Conservation (phyloP, 2,888 invertebrate species). For the Microplitis manilae region DNA sequence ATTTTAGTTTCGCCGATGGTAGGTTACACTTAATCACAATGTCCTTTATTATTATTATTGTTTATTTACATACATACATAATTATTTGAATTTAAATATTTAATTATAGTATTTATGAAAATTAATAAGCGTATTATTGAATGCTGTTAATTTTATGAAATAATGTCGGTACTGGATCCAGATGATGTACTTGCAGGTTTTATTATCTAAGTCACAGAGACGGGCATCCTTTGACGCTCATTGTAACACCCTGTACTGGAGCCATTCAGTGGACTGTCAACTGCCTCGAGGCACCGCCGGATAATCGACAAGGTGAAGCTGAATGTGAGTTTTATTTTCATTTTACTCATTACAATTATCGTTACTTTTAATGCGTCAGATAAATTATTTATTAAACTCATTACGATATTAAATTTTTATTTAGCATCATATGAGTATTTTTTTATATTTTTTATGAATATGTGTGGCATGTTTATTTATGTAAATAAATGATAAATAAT, state of each 20-base stretch:
- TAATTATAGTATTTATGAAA: neutral
- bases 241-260: constrained; percentile 69
- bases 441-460: too few relatives aligned
- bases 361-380: neutral
- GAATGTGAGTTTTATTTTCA: constrained; percentile 55
- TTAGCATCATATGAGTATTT: too few relatives aligned
- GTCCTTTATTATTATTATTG: too few relatives aligned
- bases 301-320: constrained; percentile 62
- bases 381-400: neutral
- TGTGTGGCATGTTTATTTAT: too few relatives aligned
- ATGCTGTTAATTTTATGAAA: constrained; percentile 49
- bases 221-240: constrained; percentile 66
- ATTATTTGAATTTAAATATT: neutral
- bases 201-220: constrained; percentile 68
- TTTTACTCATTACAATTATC: neutral
- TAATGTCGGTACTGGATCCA: constrained; percentile 68
- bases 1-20: constrained; percentile 41
- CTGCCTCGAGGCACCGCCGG: constrained; percentile 67
- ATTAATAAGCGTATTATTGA: neutral
- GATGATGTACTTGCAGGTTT: constrained; percentile 69
- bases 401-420: neutral
- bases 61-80: too few relatives aligned
- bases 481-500: too few relatives aligned
- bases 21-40: too few relatives aligned
- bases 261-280: constrained; percentile 69